Percentiles rank a stretch among this genome's conserved stretches.
Evolutionary conservation across 2,888 invertebrate species (phyloP).

Genomic region (Parelbella ahira): DNA sequence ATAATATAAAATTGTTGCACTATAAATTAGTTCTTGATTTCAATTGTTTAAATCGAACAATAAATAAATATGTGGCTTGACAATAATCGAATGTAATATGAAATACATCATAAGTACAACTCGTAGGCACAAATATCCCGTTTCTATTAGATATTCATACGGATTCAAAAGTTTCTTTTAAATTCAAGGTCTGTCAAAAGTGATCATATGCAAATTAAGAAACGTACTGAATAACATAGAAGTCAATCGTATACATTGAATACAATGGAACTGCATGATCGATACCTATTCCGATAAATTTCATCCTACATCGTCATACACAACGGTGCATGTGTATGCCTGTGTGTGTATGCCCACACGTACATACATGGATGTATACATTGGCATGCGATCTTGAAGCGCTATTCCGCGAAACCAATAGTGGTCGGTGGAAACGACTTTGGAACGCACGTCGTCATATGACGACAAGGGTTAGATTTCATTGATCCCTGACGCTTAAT

Average conservation of each 20-base stretch:
- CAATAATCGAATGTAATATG: too few relatives aligned
- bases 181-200: slow-evolving; percentile 29
- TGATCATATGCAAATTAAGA: slow-evolving; percentile 39
- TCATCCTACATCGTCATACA: slow-evolving; percentile 33
- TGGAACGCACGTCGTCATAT: slow-evolving; percentile 47
- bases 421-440: slow-evolving; percentile 41
- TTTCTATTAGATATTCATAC: slow-evolving; percentile 11
- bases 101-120: too few relatives aligned
- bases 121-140: slow-evolving; percentile 4
- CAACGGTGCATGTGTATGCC: slow-evolving; percentile 15
- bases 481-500: slow-evolving; percentile 27
- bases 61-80: too few relatives aligned
- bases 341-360: slow-evolving; percentile 26
- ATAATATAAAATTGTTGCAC: too few relatives aligned
- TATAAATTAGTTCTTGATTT: too few relatives aligned
- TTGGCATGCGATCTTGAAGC: slow-evolving; percentile 49
- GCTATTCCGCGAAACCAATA: slow-evolving; percentile 50
- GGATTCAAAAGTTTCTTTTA: slow-evolving; percentile 12
- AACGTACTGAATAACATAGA: slow-evolving; percentile 49
- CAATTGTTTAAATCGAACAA: too few relatives aligned
- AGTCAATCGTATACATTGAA: slow-evolving; percentile 38
- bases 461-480: slow-evolving; percentile 34
- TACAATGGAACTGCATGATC: slow-evolving; percentile 20
- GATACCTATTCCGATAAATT: slow-evolving; percentile 33
- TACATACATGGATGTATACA: slow-evolving; percentile 33